Percentiles rank a stretch among this genome's conserved stretches.
phyloP scores from a whole-genome alignment of 2,888 invertebrate species.

The Elmis aenea region DNA sequence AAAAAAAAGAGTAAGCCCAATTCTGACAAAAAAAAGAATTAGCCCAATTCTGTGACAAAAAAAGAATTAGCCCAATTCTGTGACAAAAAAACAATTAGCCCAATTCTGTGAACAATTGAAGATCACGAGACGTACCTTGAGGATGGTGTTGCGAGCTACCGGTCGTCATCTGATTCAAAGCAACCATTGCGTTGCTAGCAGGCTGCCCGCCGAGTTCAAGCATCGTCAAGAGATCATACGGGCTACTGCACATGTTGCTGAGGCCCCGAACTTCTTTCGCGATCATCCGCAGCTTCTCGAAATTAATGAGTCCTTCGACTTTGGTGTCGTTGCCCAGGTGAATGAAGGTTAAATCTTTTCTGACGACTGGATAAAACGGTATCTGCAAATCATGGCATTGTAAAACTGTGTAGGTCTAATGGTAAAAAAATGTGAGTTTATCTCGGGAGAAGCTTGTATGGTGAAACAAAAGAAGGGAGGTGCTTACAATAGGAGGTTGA shows the following conservation, averaged over 20 bases:
- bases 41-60: too few species aligned
- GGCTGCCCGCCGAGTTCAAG: constrained; percentile 81
- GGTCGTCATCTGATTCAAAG: constrained; percentile 80
- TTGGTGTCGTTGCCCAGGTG: constrained; percentile 93
- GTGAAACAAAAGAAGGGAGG: not conserved
- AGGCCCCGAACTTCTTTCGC: constrained; percentile 90
- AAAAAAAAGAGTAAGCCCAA: too few species aligned
- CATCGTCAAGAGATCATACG: constrained; percentile 81
- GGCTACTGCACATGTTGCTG: constrained; percentile 93
- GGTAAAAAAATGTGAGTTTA: constrained; percentile 1
- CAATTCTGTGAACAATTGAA: too few species aligned
- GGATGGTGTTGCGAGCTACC: constrained; percentile 56
- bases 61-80: too few species aligned
- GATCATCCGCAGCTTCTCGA: constrained; percentile 97
- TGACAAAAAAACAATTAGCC: constrained; percentile 2
- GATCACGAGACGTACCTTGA: constrained; percentile 46
- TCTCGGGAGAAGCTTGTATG: not conserved
- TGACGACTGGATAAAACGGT: constrained; percentile 87
- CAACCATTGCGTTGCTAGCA: constrained; percentile 83
- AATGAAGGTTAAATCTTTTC: constrained; percentile 96
- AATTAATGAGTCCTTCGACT: constrained; percentile 87
- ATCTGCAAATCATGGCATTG: constrained; percentile 48
- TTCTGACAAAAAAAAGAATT: too few species aligned
- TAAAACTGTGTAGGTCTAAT: not conserved
- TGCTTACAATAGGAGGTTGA: constrained; percentile 72